These are phyloP conservation scores for Propithecus perrieri DNA, from an alignment of 2,797 vertebrate species.

Conservation along the genomic window DNA sequence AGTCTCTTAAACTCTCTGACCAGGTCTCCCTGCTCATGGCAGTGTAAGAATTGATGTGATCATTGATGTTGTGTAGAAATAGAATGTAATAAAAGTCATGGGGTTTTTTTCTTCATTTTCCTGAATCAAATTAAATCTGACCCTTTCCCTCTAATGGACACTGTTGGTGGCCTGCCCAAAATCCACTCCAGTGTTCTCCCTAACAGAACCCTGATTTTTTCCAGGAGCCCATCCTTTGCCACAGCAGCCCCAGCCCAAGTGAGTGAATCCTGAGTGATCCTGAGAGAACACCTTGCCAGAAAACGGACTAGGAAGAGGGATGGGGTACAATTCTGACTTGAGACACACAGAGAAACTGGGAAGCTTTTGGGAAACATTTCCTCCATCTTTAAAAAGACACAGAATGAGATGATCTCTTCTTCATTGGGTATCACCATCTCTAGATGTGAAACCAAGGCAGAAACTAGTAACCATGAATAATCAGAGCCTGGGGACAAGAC, in stretches of 20 bases:
- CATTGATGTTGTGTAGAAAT: neutral
- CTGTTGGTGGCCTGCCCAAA: neutral
- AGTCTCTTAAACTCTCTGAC: neutral
- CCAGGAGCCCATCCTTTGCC: neutral
- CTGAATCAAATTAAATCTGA: neutral
- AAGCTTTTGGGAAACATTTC: neutral
- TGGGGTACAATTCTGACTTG: neutral
- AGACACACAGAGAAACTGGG: neutral
- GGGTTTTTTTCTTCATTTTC: neutral
- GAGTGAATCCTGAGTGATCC: neutral
- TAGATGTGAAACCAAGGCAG: neutral
- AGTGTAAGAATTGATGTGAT: neutral
- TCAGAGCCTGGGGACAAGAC: neutral
- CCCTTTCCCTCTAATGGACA: neutral
- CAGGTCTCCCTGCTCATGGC: neutral
- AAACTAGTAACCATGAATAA: neutral
- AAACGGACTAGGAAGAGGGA: neutral
- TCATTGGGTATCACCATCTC: neutral
- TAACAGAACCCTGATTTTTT: neutral
- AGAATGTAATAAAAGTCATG: neutral
- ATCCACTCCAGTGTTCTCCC: neutral
- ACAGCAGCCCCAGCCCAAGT: neutral
- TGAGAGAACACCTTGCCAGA: neutral
- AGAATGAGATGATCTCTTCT: neutral
- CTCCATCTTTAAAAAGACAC: neutral